phyloP scores from a whole-genome alignment of 2,113 vertebrate genomes.

The Hippocampus guttulatus region DNA sequence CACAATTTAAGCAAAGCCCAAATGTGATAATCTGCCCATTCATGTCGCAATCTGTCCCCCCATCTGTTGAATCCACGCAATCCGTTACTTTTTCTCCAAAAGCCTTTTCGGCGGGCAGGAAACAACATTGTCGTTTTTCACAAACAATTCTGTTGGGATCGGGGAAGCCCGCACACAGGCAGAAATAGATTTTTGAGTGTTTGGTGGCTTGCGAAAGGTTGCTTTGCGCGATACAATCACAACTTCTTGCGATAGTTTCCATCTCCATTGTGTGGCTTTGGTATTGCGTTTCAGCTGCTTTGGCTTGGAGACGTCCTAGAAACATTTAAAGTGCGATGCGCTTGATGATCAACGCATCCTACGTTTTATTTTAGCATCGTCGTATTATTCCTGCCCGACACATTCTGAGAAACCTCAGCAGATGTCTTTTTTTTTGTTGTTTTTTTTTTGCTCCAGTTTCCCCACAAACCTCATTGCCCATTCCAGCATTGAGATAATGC shows the following conservation, averaged over 20 bases:
- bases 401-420: constrained; percentile 32
- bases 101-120: background rate
- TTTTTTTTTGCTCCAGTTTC: constrained; percentile 56
- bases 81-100: constrained; percentile 8
- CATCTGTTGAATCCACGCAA: constrained; percentile 59
- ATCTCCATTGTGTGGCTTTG: constrained; percentile 32
- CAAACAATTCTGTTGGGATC: background rate
- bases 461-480: constrained; percentile 43
- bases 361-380: background rate
- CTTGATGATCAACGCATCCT: background rate
- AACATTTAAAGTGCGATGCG: constrained; percentile 48
- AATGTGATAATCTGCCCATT: constrained; percentile 44
- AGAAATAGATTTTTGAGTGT: background rate
- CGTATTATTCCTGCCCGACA: background rate
- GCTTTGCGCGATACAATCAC: constrained; percentile 5
- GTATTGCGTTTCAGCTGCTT: constrained; percentile 9
- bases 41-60: constrained; percentile 59
- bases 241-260: constrained; percentile 45
- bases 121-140: background rate
- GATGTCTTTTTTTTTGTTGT: constrained; percentile 22
- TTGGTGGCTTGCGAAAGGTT: background rate
- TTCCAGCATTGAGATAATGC: constrained; percentile 43
- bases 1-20: constrained; percentile 23
- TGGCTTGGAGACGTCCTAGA: constrained; percentile 58
- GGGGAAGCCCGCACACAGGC: background rate